Percentiles rank a stretch among this genome's conserved stretches.
phyloP scores from a whole-genome alignment of 2,113 vertebrate genomes.

The Cryptomyrus ogoouensis region DNA sequence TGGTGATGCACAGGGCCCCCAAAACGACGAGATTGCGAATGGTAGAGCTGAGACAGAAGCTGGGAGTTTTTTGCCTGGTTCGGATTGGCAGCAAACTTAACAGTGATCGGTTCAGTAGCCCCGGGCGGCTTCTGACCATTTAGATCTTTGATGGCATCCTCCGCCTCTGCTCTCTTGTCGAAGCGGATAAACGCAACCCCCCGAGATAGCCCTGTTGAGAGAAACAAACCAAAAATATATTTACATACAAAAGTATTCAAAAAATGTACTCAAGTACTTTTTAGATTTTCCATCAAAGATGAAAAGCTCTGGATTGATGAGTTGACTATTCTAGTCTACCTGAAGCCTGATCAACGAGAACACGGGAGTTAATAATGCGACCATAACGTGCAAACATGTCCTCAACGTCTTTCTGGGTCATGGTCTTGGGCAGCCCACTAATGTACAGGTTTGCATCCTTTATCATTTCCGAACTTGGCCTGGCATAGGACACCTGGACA shows the following conservation, averaged over 20 bases:
- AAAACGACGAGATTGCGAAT: slow-evolving; percentile 83
- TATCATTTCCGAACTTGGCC: slow-evolving; percentile 92
- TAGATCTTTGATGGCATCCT: slow-evolving; percentile 91
- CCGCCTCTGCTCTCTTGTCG: slow-evolving; percentile 89
- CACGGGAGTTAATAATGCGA: slow-evolving; percentile 91
- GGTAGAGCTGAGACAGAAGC: slow-evolving; percentile 85
- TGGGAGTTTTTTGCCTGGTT: slow-evolving; percentile 91
- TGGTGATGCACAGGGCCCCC: slow-evolving; percentile 94
- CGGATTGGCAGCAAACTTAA: slow-evolving; percentile 95
- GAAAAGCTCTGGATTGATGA: not conserved
- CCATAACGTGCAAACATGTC: slow-evolving; percentile 91
- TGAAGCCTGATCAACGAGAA: slow-evolving; percentile 95
- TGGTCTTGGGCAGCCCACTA: slow-evolving; percentile 84
- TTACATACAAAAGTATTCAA: not conserved
- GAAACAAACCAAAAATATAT: not conserved
- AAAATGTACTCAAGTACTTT: not conserved
- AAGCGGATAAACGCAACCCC: slow-evolving; percentile 97
- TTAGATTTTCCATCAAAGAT: not conserved
- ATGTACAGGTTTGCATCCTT: slow-evolving; percentile 98
- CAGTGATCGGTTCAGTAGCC: slow-evolving; percentile 87
- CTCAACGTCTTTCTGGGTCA: slow-evolving; percentile 95
- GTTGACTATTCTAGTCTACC: slow-evolving; percentile 54
- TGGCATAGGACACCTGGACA: slow-evolving; percentile 80
- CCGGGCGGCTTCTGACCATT: slow-evolving; percentile 90
- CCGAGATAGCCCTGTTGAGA: slow-evolving; percentile 76